A percentile compares a stretch with the other conserved stretches of the same genome.
Evolutionary conservation across 2,797 vertebrate genomes (phyloP).

Genomic region (Neopelma chrysocephalum): DNA sequence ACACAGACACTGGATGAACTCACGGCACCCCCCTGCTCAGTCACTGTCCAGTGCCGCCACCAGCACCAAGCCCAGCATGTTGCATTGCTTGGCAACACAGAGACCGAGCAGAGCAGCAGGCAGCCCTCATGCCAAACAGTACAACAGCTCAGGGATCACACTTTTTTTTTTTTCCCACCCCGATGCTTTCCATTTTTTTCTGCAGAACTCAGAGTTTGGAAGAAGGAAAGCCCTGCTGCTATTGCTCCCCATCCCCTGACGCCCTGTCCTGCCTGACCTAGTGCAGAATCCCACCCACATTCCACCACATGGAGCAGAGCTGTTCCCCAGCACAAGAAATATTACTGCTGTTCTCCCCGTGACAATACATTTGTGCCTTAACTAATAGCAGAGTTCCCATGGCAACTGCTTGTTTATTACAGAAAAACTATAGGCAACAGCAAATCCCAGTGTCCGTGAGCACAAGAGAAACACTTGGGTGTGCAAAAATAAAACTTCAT

Average conservation of each 20-base stretch:
- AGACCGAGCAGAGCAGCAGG: neutral
- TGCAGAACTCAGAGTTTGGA: neutral
- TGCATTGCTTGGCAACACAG: neutral
- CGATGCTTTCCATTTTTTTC: neutral
- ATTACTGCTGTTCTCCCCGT: neutral
- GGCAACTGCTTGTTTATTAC: slow-evolving; percentile 61
- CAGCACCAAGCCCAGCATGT: neutral
- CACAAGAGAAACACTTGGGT: neutral
- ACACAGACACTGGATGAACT: fast-evolving
- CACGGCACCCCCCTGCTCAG: neutral
- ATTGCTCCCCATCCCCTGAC: neutral
- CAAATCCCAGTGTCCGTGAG: neutral
- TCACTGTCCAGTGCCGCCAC: neutral
- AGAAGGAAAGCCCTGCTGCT: neutral
- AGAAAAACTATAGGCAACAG: slow-evolving; percentile 3
- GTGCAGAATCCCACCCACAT: slow-evolving; percentile 26
- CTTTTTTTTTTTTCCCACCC: neutral
- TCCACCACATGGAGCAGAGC: slow-evolving; percentile 22
- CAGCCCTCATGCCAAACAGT: neutral
- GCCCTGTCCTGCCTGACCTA: fast-evolving
- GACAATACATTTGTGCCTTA: slow-evolving; percentile 55
- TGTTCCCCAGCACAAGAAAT: slow-evolving; percentile 4
- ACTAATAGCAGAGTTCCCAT: slow-evolving; percentile 57
- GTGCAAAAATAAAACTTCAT: slow-evolving; percentile 36
- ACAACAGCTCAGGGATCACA: neutral